Evolutionary conservation across 2,888 invertebrate genomes (phyloP).

Genomic region (Heliconius charithonia): DNA sequence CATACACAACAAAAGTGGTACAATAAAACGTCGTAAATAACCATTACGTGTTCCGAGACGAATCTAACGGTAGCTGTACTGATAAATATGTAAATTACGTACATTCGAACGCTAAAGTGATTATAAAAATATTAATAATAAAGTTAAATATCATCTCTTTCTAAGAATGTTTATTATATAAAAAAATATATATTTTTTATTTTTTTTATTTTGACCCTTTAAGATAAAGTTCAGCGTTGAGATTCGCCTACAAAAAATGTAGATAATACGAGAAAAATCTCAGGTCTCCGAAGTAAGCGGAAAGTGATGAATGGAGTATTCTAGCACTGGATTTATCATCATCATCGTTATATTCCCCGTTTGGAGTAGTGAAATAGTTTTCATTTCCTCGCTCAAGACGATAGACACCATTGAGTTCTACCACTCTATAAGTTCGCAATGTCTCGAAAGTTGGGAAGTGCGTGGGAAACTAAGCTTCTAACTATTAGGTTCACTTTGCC

Average conservation of each 20-base stretch:
- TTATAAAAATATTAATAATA: background rate
- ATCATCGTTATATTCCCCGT: too few relatives aligned
- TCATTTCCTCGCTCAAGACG: too few relatives aligned
- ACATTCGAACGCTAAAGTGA: slow-evolving; percentile 6
- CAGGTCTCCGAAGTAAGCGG: too few relatives aligned
- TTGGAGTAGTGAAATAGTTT: too few relatives aligned
- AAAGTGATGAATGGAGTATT: background rate
- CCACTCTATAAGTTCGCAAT: too few relatives aligned
- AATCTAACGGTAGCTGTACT: slow-evolving; percentile 50
- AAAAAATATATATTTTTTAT: too few relatives aligned
- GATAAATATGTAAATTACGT: slow-evolving; percentile 51
- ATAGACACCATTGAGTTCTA: too few relatives aligned
- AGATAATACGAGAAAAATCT: too few relatives aligned
- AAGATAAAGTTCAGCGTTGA: background rate
- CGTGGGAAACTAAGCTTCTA: too few relatives aligned
- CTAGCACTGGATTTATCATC: too few relatives aligned
- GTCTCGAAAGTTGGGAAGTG: too few relatives aligned
- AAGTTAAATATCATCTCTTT: background rate
- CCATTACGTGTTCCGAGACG: slow-evolving; percentile 45
- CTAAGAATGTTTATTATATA: background rate
- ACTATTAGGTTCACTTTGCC: too few relatives aligned
- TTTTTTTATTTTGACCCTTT: background rate
- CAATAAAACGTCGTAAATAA: slow-evolving; percentile 40
- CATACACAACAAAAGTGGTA: background rate
- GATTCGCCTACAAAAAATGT: background rate